These are phyloP conservation scores for Mobula hypostoma DNA, from an alignment of 2,113 vertebrate genomes.

Conservation along the genomic window DNA sequence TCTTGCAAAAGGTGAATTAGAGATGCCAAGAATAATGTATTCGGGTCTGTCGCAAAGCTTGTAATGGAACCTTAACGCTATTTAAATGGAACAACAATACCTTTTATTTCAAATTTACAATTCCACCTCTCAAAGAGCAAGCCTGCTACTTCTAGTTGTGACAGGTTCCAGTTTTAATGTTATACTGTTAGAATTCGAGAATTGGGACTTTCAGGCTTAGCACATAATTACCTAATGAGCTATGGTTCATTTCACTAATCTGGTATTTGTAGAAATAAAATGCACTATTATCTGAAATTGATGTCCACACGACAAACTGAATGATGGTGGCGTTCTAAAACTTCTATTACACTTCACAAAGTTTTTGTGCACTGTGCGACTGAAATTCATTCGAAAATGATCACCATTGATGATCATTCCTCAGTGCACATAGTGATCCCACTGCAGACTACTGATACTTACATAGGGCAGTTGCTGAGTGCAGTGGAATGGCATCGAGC, in stretches of 20 bases:
- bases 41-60: neutral
- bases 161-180: neutral
- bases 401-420: no score
- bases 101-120: neutral
- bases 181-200: no score
- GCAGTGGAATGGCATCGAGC: no score
- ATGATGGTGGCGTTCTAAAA: neutral
- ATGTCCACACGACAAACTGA: neutral
- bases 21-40: neutral
- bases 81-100: neutral
- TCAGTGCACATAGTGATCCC: no score
- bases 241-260: neutral
- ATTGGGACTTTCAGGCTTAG: neutral
- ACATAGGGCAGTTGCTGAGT: no score
- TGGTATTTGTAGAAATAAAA: neutral
- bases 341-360: no score
- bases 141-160: neutral
- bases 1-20: neutral
- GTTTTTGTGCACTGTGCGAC: no score
- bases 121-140: neutral
- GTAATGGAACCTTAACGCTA: neutral
- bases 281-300: neutral
- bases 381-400: no score
- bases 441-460: no score
- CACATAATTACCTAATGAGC: neutral